Conservation (phyloP, 2,888 invertebrate genomes). For the Eilema depressum region DNA sequence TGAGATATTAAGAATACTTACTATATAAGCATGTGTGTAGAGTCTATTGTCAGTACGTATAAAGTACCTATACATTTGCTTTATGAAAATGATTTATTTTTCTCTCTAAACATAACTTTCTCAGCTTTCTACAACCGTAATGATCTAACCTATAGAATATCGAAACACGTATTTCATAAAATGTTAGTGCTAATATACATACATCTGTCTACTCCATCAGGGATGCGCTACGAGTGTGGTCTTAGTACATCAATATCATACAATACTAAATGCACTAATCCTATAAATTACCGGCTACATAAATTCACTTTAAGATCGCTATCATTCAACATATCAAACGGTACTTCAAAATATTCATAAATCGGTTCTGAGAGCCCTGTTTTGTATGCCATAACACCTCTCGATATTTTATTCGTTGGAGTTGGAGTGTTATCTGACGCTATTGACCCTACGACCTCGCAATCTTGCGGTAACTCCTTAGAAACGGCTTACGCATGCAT, state of each 20-base stretch:
- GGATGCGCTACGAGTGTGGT: not conserved
- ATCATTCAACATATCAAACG: slow-evolving; percentile 39
- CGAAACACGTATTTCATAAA: not conserved
- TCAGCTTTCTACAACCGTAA: too few relatives aligned
- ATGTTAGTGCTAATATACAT: not conserved
- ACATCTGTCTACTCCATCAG: not conserved
- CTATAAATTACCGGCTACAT: slow-evolving; percentile 17
- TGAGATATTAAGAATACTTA: too few relatives aligned
- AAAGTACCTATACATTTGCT: too few relatives aligned
- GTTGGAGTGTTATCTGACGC: slow-evolving; percentile 70
- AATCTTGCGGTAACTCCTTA: slow-evolving; percentile 69
- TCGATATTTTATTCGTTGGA: slow-evolving; percentile 69
- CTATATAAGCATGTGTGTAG: too few relatives aligned
- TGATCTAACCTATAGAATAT: too few relatives aligned
- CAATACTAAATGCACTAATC: slow-evolving; percentile 14
- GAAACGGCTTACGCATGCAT: slow-evolving; percentile 74
- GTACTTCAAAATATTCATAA: slow-evolving; percentile 56
- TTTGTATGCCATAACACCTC: slow-evolving; percentile 65
- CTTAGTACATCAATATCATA: not conserved
- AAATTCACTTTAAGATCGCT: slow-evolving; percentile 40
- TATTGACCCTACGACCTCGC: slow-evolving; percentile 75
- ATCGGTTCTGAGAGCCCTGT: slow-evolving; percentile 55
- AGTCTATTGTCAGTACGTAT: too few relatives aligned
- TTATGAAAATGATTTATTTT: too few relatives aligned
- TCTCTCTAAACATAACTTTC: too few relatives aligned